These are phyloP conservation scores for Ciconia boyciana DNA, from an alignment of 2,113 vertebrate species.

Conservation along the genomic window DNA sequence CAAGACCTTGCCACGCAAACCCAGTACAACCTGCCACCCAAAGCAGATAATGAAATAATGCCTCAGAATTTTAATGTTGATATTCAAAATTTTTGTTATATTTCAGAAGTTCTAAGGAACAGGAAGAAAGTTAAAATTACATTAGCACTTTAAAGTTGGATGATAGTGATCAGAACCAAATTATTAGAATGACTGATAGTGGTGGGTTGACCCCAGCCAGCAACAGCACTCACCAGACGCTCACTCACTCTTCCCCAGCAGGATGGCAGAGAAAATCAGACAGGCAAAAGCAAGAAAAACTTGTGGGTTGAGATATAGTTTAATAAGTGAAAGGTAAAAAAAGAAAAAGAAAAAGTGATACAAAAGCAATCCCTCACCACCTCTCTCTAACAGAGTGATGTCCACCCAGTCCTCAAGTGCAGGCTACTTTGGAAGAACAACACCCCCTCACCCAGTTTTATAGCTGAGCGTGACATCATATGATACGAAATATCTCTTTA, in stretches of 20 bases:
- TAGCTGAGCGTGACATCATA: not conserved
- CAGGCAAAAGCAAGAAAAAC: not conserved
- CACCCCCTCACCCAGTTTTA: not conserved
- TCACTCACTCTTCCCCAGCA: not conserved
- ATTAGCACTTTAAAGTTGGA: not conserved
- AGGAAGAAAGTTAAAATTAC: not conserved
- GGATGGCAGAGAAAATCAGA: rapidly evolving
- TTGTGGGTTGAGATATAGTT: not conserved
- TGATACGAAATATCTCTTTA: not conserved
- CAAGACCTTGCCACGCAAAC: not conserved
- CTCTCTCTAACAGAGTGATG: not conserved
- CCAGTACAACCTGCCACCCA: not conserved
- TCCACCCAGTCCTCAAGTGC: not conserved
- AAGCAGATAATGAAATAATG: not conserved
- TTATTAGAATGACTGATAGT: not conserved
- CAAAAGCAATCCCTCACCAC: not conserved
- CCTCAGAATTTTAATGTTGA: not conserved
- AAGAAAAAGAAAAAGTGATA: not conserved
- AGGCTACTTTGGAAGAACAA: not conserved
- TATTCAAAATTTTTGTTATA: not conserved
- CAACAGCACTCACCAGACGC: not conserved
- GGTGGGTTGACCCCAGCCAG: not conserved
- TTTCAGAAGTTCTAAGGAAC: not conserved
- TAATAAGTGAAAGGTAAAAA: not conserved
- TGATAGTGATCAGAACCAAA: not conserved